A percentile compares a stretch with the other conserved stretches of the same genome.
These are phyloP conservation scores for Nasua narica DNA, from an alignment of 2,797 vertebrate genomes.

Conservation along the genomic window DNA sequence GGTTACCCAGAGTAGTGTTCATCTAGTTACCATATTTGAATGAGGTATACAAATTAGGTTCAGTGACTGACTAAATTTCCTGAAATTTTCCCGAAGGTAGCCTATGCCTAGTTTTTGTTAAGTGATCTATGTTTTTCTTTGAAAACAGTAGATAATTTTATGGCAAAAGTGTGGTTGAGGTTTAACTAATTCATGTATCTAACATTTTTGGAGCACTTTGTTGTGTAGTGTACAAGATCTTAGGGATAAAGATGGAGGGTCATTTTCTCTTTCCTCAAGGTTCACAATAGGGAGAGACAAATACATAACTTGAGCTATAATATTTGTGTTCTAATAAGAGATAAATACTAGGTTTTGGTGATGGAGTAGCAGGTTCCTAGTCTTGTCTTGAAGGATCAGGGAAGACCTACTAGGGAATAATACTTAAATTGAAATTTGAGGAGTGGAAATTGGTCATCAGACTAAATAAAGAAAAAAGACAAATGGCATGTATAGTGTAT, in stretches of 20 bases:
- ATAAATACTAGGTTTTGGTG: background rate
- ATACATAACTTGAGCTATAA: background rate
- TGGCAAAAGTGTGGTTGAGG: background rate
- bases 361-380: background rate
- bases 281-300: background rate
- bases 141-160: background rate
- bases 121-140: background rate
- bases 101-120: background rate
- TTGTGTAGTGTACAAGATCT: background rate
- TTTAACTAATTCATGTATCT: background rate
- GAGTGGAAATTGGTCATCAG: background rate
- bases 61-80: background rate
- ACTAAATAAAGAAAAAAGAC: background rate
- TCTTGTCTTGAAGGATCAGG: background rate
- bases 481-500: background rate
- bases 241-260: background rate
- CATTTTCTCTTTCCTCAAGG: background rate
- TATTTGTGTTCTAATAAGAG: background rate
- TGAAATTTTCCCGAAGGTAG: background rate
- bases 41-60: background rate
- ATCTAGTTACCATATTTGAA: background rate
- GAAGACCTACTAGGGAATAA: background rate
- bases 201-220: background rate
- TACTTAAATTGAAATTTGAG: background rate
- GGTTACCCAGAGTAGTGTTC: background rate